A percentile compares a stretch with the other conserved stretches of the same genome.
Conservation (phyloP, 1,140 invertebrate genomes). For the Drosophila simulans region DNA sequence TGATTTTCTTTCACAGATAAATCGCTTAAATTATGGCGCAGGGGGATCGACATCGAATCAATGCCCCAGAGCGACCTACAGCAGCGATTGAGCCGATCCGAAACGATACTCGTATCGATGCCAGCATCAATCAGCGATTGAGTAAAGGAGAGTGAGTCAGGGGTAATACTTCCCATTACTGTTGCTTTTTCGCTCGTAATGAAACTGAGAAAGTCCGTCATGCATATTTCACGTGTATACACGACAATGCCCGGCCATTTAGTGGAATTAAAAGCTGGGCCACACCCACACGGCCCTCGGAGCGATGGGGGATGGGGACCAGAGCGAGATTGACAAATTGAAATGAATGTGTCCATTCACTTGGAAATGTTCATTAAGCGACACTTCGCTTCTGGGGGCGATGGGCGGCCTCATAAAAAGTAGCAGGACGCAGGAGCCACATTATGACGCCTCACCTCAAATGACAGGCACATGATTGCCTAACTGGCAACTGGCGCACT, state of each 20-base stretch:
- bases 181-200: constrained; percentile 25
- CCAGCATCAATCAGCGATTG: constrained; percentile 62
- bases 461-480: constrained; percentile 65
- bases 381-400: constrained; percentile 14
- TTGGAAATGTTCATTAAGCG: constrained; percentile 79
- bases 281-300: constrained; percentile 23
- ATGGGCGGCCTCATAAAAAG: constrained; percentile 60
- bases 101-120: constrained; percentile 55
- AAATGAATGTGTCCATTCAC: constrained; percentile 77
- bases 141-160: constrained; percentile 33
- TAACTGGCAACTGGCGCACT: constrained; percentile 59
- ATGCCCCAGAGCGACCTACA: constrained; percentile 80
- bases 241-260: constrained; percentile 64
- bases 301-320: constrained; percentile 9
- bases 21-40: constrained; percentile 84
- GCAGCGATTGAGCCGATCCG: constrained; percentile 66
- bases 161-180: constrained; percentile 9
- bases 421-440: constrained; percentile 26
- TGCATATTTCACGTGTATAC: constrained; percentile 65
- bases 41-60: constrained; percentile 53
- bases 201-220: constrained; percentile 65
- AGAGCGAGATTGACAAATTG: constrained; percentile 77
- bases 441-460: constrained; percentile 79
- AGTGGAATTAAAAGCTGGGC: constrained; percentile 69
- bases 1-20: constrained; percentile 84